Evolutionary conservation across 1,140 invertebrate species (phyloP), one percentile per base, ranked within the genome.

Genomic region (Lanistes nyassanus): DNA sequence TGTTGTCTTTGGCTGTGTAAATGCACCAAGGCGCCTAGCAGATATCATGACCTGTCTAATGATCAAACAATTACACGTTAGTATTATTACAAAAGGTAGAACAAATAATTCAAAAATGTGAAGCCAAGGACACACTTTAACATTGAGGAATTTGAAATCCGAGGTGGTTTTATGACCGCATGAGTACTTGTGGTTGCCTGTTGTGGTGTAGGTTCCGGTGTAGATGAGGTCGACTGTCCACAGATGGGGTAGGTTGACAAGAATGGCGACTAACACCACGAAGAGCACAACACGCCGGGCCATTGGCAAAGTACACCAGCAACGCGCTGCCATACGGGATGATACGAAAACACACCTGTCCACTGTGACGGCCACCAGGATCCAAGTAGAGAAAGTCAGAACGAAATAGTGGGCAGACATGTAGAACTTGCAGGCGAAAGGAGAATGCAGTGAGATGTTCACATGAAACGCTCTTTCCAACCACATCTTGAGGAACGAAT

Each of bases 121-220:
- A 9, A 88, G 80, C 87, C 87, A 88, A 2, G 85, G 85, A 80
- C 83, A 87, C n/a, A 83, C 67, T 23, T 75, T 75, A n/a, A n/a
- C n/a, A n/a, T 42, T 68, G 56, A 6, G 80, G 29, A 47, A 85
- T 16, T 34, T 6, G 34, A 3, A 23, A 21, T 31, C 53, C n/a
- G 65, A 3, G 39, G 60, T 74, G 42, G 56, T 64, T 37, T 73
- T n/a, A n/a, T n/a, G n/a, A n/a, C n/a, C 67, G 21, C 70, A 68
- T 1, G 53, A 39, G 34, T 66, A 65, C 0, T 47, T 13, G 13
- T 67, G 56, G n/a, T 76, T 60, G 3, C 66, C 67, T 7, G 64
- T 47, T 13, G 70, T 76, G 37, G 37, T 47, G 74, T 37, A 58
- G 72, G 51, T 78, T 74, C 76, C 68, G 56, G 65, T 26, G 11